Conservation (phyloP, 2,888 invertebrate genomes). For the Toxonevra muliebris region DNA sequence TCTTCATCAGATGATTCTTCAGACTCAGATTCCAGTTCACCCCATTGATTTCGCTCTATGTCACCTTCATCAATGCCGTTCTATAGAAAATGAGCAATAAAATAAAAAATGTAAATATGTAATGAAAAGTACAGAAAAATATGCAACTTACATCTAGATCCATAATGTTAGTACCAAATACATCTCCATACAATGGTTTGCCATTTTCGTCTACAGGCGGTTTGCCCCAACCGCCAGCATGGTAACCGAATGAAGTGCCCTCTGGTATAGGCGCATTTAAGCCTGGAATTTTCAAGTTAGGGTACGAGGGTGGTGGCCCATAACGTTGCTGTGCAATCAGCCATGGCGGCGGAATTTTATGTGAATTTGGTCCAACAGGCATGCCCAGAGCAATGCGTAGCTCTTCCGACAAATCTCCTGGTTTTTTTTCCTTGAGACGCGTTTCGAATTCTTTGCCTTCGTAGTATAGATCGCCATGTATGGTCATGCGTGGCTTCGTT, state of each 20-base stretch:
- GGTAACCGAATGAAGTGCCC: slow-evolving; percentile 97
- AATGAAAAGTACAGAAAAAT: slow-evolving; percentile 5
- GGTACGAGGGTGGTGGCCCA: slow-evolving; percentile 99
- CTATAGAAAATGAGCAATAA: slow-evolving; percentile 54
- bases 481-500: slow-evolving; percentile 98
- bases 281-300: slow-evolving; percentile 97
- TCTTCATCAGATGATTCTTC: slow-evolving; percentile 72
- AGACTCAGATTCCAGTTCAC: slow-evolving; percentile 91
- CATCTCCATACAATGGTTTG: slow-evolving; percentile 97
- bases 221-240: slow-evolving; percentile 99
- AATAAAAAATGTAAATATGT: slow-evolving; percentile 28
- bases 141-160: slow-evolving; percentile 72
- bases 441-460: slow-evolving; percentile 99
- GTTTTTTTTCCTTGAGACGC: slow-evolving; percentile 96
- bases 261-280: slow-evolving; percentile 98
- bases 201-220: slow-evolving; percentile 99
- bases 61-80: slow-evolving; percentile 81
- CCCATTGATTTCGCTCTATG: slow-evolving; percentile 95
- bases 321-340: slow-evolving; percentile 77
- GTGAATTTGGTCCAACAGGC: slow-evolving; percentile 95
- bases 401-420: slow-evolving; percentile 96
- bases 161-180: slow-evolving; percentile 86
- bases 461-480: slow-evolving; percentile 98
- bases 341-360: slow-evolving; percentile 93
- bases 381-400: slow-evolving; percentile 96